These are phyloP conservation scores for Pangasius mekongensis DNA, from an alignment of 2,797 vertebrate species.

Conservation along the genomic window DNA sequence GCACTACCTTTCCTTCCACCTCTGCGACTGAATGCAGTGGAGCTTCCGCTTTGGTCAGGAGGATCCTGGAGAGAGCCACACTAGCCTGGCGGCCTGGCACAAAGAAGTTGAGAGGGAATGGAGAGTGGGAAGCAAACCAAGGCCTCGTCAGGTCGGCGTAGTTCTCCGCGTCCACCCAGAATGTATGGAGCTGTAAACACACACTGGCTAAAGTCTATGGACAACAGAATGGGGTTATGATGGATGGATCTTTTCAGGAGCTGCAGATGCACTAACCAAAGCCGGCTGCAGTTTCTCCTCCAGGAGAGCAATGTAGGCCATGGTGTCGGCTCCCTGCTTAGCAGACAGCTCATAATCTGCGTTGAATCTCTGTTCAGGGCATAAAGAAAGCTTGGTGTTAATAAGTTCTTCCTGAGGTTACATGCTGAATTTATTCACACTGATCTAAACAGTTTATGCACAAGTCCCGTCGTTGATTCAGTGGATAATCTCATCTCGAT, in stretches of 20 bases:
- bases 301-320: slow-evolving; percentile 93
- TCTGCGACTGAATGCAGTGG: slow-evolving; percentile 86
- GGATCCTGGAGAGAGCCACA: slow-evolving; percentile 85
- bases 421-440: neutral
- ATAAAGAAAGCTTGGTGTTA: neutral
- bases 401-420: neutral
- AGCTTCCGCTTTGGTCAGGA: slow-evolving; percentile 88
- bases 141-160: slow-evolving; percentile 91
- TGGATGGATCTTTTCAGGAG: slow-evolving; percentile 5
- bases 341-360: slow-evolving; percentile 92
- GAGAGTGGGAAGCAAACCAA: slow-evolving; percentile 93
- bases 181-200: slow-evolving; percentile 88
- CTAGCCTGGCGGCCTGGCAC: slow-evolving; percentile 86
- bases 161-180: slow-evolving; percentile 97
- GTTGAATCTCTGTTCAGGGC: slow-evolving; percentile 84
- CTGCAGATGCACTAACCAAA: slow-evolving; percentile 75
- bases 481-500: neutral
- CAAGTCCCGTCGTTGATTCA: neutral
- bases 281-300: slow-evolving; percentile 94
- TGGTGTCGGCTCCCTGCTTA: slow-evolving; percentile 93
- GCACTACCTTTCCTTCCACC: slow-evolving; percentile 89
- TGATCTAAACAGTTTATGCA: neutral
- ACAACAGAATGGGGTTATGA: neutral
- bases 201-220: neutral
- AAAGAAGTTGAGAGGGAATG: slow-evolving; percentile 90